Evolutionary conservation across 35 echinoderm and acorn worm genomes (phyloP), one percentile per base, ranked within the genome.

Genomic region (Ophioderma brevispina): DNA sequence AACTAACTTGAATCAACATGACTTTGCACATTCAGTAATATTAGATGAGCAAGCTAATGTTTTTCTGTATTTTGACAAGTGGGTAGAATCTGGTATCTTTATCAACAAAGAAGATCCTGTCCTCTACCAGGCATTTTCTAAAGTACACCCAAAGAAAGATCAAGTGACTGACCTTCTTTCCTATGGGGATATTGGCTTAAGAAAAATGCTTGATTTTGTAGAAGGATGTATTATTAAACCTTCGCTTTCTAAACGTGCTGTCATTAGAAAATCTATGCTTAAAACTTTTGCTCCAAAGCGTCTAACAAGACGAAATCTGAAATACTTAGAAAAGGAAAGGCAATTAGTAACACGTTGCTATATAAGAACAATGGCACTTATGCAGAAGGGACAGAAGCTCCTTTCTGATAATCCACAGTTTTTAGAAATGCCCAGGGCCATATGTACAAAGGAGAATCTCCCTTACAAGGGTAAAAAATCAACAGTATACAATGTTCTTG

Each of bases 401-500:
- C 76, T 86, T 70, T 70, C 15, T 15, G n/a, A 35, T 31, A 49
- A 75, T 43, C 42, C 40, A 35, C 89, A 91, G 31, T 91, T 91
- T 46, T 35, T 91, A 32, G 82, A 83, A 84, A 91, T 64, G 76
- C 89, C 89, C 32, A 76, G 89, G 64, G 89, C 81, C 30, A 91
- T 86, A 18, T 91, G 89, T 84, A 46, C 70, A n/a, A 82, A 63
- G 40, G 49, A 85, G 40, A 55, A 75, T 76, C 75, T 91, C 75
- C 89, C 89, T 4, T 43, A 84, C 25, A 91, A 85, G 63, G 82
- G 89, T 46, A 81, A 64, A 84, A 91, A 91, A 91, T 91, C 83
- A 36, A 81, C 75, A 25, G 55, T 91, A 39, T 91, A 91, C 86
- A 63, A 86, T 19, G 63, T 82, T 39, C 86, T 91, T 77, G 75